Percentiles rank a stretch among this genome's conserved stretches.
phyloP scores from a whole-genome alignment of 2,797 vertebrate genomes.

The Geotrypetes seraphini region DNA sequence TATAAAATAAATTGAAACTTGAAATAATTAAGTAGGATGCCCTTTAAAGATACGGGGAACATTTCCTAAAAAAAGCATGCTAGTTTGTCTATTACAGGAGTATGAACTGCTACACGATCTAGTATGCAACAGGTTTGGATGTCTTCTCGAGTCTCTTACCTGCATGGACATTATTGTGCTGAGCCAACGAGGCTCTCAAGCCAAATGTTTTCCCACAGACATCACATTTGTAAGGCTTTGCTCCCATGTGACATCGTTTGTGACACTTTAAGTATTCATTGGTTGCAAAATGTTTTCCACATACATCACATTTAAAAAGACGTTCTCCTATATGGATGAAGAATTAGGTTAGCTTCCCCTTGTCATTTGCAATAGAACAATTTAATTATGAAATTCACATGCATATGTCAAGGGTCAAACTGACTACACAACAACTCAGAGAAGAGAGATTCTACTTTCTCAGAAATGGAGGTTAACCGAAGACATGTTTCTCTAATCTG shows the following conservation, averaged over 20 bases:
- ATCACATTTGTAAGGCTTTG: conserved; percentile 34
- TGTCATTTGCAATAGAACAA: no score
- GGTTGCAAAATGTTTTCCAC: conserved; percentile 45
- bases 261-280: conserved; percentile 47
- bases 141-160: conserved; percentile 31
- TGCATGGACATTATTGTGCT: conserved; percentile 44
- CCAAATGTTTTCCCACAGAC: conserved; percentile 42
- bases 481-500: no score
- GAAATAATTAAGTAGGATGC: no score
- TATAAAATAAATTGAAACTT: no score
- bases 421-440: no score
- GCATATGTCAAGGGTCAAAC: neutral
- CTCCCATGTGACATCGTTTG: conserved; percentile 42
- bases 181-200: conserved; percentile 37
- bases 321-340: conserved; percentile 30
- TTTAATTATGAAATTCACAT: neutral
- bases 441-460: no score
- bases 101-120: no score
- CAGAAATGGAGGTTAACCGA: no score
- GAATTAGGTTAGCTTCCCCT: neutral
- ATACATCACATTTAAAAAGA: conserved; percentile 37
- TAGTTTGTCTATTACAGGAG: no score
- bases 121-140: no score
- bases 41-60: no score
- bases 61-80: no score